Evolutionary conservation across 2,888 invertebrate species (phyloP).

Genomic region (Cephus sareptanus): DNA sequence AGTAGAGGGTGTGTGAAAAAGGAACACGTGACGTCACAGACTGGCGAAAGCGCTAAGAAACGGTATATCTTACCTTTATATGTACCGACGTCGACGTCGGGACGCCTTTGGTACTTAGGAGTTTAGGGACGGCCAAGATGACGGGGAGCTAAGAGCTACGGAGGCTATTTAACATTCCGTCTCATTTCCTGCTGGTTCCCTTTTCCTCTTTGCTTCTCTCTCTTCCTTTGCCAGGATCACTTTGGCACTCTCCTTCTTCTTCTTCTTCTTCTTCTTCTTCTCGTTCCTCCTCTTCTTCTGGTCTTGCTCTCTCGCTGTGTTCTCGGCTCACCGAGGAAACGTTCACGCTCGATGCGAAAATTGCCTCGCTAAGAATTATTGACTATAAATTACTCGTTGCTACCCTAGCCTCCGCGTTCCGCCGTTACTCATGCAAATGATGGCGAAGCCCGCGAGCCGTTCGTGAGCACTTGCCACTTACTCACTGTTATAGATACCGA

Average conservation of each 20-base stretch:
- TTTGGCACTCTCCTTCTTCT: conserved; percentile 3
- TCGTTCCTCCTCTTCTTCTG: not conserved
- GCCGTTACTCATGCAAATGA: conserved; percentile 57
- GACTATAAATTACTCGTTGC: conserved; percentile 56
- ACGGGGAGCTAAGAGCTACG: conserved; percentile 23
- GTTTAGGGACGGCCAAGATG: conserved; percentile 30
- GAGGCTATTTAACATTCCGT: conserved; percentile 54
- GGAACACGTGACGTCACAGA: not conserved
- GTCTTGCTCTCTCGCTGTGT: conserved; percentile 23
- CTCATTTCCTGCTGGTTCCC: conserved; percentile 47
- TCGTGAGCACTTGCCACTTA: conserved; percentile 36
- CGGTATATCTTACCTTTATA: not conserved
- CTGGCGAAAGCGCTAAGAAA: not conserved
- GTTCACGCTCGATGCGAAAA: conserved; percentile 55
- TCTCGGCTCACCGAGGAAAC: conserved; percentile 37
- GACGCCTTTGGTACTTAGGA: not conserved
- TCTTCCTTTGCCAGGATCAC: conserved; percentile 23
- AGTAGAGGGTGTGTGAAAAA: not conserved
- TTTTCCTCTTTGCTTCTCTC: conserved; percentile 22
- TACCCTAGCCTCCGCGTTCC: conserved; percentile 36
- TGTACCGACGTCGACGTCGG: not conserved
- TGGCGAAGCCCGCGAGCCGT: conserved; percentile 34
- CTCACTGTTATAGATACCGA: conserved; percentile 29
- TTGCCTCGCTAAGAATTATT: conserved; percentile 57
- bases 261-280: not conserved